Percentiles rank a stretch among this genome's conserved stretches.
phyloP scores from a whole-genome alignment of 2,888 invertebrate genomes.

The Hypselothyrea guttata region DNA sequence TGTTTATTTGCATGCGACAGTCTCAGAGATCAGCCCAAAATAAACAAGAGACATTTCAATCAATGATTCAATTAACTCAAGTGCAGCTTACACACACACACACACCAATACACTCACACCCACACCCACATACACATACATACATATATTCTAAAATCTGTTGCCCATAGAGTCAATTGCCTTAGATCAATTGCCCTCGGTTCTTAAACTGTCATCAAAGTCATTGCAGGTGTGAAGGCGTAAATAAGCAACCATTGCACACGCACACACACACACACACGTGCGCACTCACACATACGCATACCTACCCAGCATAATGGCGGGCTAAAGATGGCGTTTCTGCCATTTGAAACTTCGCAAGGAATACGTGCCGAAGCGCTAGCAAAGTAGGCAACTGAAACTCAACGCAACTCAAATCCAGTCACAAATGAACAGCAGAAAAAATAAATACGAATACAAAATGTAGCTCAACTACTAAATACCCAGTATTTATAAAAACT shows the following conservation, averaged over 20 bases:
- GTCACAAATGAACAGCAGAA: neutral
- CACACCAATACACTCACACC: slow-evolving; percentile 1
- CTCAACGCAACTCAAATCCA: slow-evolving; percentile 9
- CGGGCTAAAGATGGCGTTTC: slow-evolving; percentile 2
- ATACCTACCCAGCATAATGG: slow-evolving; percentile 4
- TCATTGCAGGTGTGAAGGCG: slow-evolving; percentile 54
- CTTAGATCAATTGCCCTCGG: slow-evolving; percentile 28
- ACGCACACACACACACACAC: slow-evolving; percentile 12
- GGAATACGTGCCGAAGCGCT: slow-evolving; percentile 49
- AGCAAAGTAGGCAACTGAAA: slow-evolving; percentile 52
- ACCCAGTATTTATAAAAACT: neutral
- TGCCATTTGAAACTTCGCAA: slow-evolving; percentile 21
- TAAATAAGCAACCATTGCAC: slow-evolving; percentile 36
- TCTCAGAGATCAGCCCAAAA: slow-evolving; percentile 31
- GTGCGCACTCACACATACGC: neutral
- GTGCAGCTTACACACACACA: slow-evolving; percentile 49
- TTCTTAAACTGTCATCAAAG: slow-evolving; percentile 35
- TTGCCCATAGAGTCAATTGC: slow-evolving; percentile 18
- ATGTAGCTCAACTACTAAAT: neutral
- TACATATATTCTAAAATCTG: slow-evolving; percentile 1
- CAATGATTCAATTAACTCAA: slow-evolving; percentile 70
- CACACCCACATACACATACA: neutral
- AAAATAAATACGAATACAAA: neutral
- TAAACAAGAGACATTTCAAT: slow-evolving; percentile 55
- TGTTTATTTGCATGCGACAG: slow-evolving; percentile 40